Base-by-base conservation (phyloP, 2,113 vertebrate genomes). In the Phodopus roborovskii region DNA sequence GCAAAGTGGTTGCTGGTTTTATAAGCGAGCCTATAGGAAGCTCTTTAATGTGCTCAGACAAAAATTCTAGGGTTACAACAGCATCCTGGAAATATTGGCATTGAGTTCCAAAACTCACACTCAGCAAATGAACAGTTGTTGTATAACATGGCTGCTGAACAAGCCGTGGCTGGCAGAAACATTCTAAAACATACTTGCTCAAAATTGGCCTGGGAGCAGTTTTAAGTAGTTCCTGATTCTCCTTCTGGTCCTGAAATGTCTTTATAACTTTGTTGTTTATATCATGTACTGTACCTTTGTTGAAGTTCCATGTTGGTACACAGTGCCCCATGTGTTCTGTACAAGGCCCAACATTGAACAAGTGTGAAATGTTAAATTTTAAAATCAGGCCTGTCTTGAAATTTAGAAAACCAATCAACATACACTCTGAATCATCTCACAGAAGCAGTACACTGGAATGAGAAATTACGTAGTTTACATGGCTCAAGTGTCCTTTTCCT, bases 401-500 rank as follows among this genome's bases (percentile, higher is more conserved):
- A 85, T 50, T 83, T 87, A 81, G 13, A 91, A 92, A 92, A 30
- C 19, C 22, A 71, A 5, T 42, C 50, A 84, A 71, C 15, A 64
- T 30, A 50, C 9, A 71, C 16, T 26, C 36, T 71, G 13, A 7
- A 77, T 73, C 84, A 39, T 7, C 68, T 66, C 45, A 56, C 16
- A 66, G 24, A 17, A 62, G 45, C 4, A 36, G 28, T 48, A 5
- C 28, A 39, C 42, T 39, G 7, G 45, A 68, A 17, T 56, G 19
- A 89, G 50, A 77, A 93, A 83, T 28, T 28, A 36, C 4, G 50
- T 42, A 39, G 12, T 89, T 84, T 66, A 48, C 3, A 2, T 79
- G 53, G 53, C 0, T 48, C 62, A 22, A 4, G 30, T 7, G 0
- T 0, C 53, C 2, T 58, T 73, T n/a, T 42, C 8, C 13, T 13